Evolutionary conservation across 1,140 invertebrate genomes (phyloP), one percentile per base, ranked within the genome.

Genomic region (Drosophila murphyi): DNA sequence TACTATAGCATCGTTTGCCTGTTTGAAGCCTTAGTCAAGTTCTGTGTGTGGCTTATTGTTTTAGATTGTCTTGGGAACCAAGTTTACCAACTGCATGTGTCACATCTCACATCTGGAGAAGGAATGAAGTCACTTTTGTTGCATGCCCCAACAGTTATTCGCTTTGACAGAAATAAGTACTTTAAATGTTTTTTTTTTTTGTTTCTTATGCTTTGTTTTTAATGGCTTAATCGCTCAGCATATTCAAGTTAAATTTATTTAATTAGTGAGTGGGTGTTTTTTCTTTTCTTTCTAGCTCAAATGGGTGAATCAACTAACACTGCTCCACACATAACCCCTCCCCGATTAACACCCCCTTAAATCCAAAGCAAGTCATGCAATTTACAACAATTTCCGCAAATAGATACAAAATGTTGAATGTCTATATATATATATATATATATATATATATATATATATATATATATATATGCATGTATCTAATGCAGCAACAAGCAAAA

Each of bases 371-470:
- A 82, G 72, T 80, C 72, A 88, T 87, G 83, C 83, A 87, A 87
- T 82, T 87, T 88, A 87, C 83, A 86, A 85, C 65, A 80, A 87
- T 87, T 87, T 88, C 83, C 83, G 83, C 81, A 87, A 87, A 87
- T 87, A 87, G 83, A 87, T 87, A 75, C 76, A 72, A 85, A 87
- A 86, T 81, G 61, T 63, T 54, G 5, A 48, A 2, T 45, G 29
- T 61, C 20, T 41, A 47, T 56, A 48, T 57, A 43, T 59, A 52
- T 59, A 54, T 55, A 39, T 57, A 43, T 59, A 52, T 59, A 54
- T 55, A 39, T 52, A 35, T 62, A n/a, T n/a, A n/a, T 41, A 47
- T 56, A 48, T 57, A 43, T 59, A 52, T 59, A 54, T 55, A 39
- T 57, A 43, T 59, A 52, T 59, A 54, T 55, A 39, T 52, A 35